Percentiles rank a stretch among this genome's conserved stretches.
Conservation (phyloP, 2,113 vertebrate genomes). For the Gavia stellata region DNA sequence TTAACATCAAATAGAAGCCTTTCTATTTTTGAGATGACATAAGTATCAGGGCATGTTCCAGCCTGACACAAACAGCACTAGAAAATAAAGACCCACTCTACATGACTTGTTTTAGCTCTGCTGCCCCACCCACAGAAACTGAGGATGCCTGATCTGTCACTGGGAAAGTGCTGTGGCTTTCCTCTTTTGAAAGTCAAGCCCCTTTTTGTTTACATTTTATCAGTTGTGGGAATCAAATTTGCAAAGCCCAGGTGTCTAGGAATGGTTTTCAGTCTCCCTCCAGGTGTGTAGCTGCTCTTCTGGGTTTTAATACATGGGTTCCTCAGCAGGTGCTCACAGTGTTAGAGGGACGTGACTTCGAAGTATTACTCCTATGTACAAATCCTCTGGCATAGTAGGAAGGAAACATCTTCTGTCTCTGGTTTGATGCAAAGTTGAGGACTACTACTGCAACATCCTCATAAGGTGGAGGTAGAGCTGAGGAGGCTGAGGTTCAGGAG, state of each 20-base stretch:
- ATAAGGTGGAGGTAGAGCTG: background rate
- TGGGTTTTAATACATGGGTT: background rate
- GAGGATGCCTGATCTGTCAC: background rate
- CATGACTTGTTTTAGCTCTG: background rate
- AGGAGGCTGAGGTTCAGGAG: background rate
- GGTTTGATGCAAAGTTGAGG: background rate
- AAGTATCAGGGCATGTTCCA: background rate
- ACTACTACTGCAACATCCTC: background rate
- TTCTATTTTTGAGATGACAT: background rate
- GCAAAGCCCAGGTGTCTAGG: slow-evolving; percentile 47
- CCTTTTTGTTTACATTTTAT: slow-evolving; percentile 9
- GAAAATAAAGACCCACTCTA: background rate
- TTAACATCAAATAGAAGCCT: slow-evolving; percentile 6
- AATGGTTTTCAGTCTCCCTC: background rate
- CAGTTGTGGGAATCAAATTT: slow-evolving; percentile 45
- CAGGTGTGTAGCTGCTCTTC: background rate
- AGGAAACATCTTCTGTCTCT: background rate
- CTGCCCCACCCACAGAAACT: background rate
- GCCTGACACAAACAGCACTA: background rate
- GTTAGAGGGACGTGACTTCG: background rate
- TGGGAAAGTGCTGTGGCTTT: background rate
- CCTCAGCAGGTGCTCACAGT: background rate
- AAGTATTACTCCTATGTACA: background rate
- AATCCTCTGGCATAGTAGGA: background rate
- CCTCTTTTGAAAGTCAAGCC: slow-evolving; percentile 20